Evolutionary conservation across 2,888 invertebrate genomes (phyloP).

Genomic region (Pristionchus japonicus): DNA sequence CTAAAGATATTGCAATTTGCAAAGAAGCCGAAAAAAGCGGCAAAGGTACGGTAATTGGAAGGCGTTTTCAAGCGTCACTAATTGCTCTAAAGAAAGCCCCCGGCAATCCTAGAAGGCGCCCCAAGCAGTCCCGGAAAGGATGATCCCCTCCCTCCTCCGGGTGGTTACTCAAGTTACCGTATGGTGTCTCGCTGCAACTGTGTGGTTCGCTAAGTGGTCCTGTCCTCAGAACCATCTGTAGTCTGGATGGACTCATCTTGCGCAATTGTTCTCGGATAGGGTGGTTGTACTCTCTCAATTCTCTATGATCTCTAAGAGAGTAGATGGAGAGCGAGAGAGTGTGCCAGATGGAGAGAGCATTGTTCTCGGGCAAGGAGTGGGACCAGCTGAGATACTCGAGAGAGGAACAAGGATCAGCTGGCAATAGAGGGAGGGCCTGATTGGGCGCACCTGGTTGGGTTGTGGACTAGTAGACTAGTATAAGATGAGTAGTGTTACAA

Average conservation of each 20-base stretch:
- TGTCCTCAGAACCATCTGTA: slow-evolving; percentile 16
- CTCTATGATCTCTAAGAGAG: not conserved
- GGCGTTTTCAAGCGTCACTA: not conserved
- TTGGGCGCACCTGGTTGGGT: not conserved
- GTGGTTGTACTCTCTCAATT: not conserved
- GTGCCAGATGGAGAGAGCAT: not conserved
- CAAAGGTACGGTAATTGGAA: not conserved
- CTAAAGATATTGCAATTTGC: too few species aligned
- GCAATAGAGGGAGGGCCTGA: not conserved
- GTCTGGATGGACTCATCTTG: not conserved
- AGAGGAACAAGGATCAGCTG: slow-evolving; percentile 1
- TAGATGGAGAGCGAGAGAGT: not conserved
- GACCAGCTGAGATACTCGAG: slow-evolving; percentile 22
- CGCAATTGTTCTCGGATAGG: not conserved
- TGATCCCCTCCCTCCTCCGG: not conserved
- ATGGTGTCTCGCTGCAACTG: not conserved
- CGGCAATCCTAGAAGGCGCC: not conserved
- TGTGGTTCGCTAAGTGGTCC: slow-evolving; percentile 9
- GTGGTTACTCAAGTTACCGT: slow-evolving; percentile 33
- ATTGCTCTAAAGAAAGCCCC: not conserved
- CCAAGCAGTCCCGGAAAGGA: not conserved
- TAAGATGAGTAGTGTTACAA: too few species aligned
- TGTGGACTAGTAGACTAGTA: too few species aligned
- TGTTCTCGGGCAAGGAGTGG: not conserved
- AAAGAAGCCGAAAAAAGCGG: not conserved